Evolutionary conservation across 2,888 invertebrate species (phyloP).

Genomic region (Acrobeloides nanus): DNA sequence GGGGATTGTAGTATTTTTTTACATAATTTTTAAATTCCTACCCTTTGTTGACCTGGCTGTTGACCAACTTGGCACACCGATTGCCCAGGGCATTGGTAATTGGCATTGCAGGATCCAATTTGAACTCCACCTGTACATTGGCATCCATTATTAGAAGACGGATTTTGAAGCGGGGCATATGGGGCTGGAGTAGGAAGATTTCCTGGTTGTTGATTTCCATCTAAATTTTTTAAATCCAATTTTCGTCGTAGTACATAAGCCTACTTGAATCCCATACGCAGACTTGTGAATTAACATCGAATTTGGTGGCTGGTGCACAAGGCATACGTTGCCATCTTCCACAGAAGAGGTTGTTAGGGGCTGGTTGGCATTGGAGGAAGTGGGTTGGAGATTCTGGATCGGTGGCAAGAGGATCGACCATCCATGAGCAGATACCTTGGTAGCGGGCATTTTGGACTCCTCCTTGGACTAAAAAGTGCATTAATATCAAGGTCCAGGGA

Average conservation of each 20-base stretch:
- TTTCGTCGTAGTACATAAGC: neutral
- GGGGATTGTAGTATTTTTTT: too few species aligned
- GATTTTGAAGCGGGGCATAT: too few species aligned
- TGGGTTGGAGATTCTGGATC: slow-evolving; percentile 35
- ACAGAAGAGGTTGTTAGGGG: slow-evolving; percentile 51
- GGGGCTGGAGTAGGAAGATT: slow-evolving; percentile 38
- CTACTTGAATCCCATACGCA: slow-evolving; percentile 36
- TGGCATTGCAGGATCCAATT: slow-evolving; percentile 49
- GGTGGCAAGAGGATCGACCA: slow-evolving; percentile 52
- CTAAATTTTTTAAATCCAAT: neutral
- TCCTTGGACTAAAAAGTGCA: slow-evolving; percentile 45
- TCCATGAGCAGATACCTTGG: slow-evolving; percentile 53
- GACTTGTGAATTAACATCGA: slow-evolving; percentile 46
- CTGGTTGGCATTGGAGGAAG: slow-evolving; percentile 42
- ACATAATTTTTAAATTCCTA: slow-evolving; percentile 9
- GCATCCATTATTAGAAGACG: too few species aligned
- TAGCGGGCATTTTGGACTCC: slow-evolving; percentile 49
- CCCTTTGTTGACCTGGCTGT: slow-evolving; percentile 30
- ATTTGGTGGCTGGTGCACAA: slow-evolving; percentile 51
- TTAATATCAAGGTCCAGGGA: too few species aligned
- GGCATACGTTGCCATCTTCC: slow-evolving; percentile 48
- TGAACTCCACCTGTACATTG: slow-evolving; percentile 51
- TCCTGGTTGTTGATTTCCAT: slow-evolving; percentile 19
- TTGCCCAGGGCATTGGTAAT: slow-evolving; percentile 52
- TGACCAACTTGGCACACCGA: slow-evolving; percentile 51